Base-by-base conservation (phyloP, 2,797 vertebrate genomes). In the Odontamblyopus lacepedii region DNA sequence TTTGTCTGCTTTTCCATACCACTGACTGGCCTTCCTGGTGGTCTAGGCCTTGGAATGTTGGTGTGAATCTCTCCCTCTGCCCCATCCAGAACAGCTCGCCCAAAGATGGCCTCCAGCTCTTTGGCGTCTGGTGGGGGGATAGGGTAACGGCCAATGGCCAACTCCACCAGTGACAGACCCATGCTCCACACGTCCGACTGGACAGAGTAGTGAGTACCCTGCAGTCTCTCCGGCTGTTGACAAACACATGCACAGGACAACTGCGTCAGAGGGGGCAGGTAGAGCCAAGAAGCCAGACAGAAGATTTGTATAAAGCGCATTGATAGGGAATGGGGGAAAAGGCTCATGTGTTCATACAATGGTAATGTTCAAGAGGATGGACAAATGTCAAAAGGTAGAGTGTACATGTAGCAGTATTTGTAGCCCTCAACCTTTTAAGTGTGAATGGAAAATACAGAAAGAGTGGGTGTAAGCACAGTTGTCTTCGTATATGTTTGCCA, bases 101-200 rank as follows among this genome's bases (percentile, higher is more conserved):
- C 97, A 57, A 98, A 99, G 80, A 97, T 95, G 88, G 92, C 94
- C 91, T 99, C 97, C 87, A 99, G 94, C 92, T 99, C 98, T 92
- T 95, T 97, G 92, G 95, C 85, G 57, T 98, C 97, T 2, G 98
- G 98, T 6, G 97, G 97, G 75, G 98, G 98, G 85, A 99, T 99
- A 86, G 98, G 98, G 86, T 97, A 98, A 89, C 98, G 95, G 77
- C 97, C 98, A 8, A 99, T 95, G 2, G 96, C 95, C 91, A 99
- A 92, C 92, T 99, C 98, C 90, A 99, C 98, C 85, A 99, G 88
- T 2, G 98, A 99, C 91, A 99, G 94, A 72, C 98, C 98, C 98
- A 99, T 98, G 92, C 98, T 99, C 98, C 98, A 99, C 88, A 99
- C 96, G 91, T 98, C 97, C 0, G 97, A 99, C 94, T 99, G 97